These are phyloP conservation scores for Merluccius polli DNA, from an alignment of 2,797 vertebrate species.

Conservation along the genomic window DNA sequence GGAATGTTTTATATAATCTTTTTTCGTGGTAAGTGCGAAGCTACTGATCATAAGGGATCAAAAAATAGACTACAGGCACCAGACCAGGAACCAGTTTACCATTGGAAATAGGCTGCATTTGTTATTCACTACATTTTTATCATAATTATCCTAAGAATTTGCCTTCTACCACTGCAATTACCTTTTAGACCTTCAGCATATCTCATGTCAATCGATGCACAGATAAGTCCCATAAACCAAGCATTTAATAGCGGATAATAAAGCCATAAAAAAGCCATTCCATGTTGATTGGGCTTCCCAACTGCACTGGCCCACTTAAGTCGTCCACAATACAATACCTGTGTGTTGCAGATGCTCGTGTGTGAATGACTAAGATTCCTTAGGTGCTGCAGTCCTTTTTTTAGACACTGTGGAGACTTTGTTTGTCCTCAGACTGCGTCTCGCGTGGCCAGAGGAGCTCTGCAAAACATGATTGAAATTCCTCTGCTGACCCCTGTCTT, in stretches of 20 bases:
- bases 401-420: slow-evolving; percentile 2
- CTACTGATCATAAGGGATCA: neutral
- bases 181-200: neutral
- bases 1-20: neutral
- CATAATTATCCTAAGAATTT: neutral
- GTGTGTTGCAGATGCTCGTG: neutral
- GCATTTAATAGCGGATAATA: neutral
- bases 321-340: neutral
- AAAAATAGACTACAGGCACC: neutral
- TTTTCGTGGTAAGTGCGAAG: neutral
- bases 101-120: neutral
- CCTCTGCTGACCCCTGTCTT: neutral
- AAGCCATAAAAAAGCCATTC: neutral
- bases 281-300: neutral
- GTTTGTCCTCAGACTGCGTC: slow-evolving; percentile 9
- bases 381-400: slow-evolving; percentile 3
- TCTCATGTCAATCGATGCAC: neutral
- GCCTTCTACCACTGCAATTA: neutral
- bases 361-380: neutral
- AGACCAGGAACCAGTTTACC: neutral
- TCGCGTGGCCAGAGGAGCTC: neutral
- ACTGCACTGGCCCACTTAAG: neutral
- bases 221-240: neutral
- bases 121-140: neutral
- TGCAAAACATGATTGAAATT: neutral